Conservation (phyloP, 2,113 vertebrate species). For the Lycocorax pyrrhopterus region DNA sequence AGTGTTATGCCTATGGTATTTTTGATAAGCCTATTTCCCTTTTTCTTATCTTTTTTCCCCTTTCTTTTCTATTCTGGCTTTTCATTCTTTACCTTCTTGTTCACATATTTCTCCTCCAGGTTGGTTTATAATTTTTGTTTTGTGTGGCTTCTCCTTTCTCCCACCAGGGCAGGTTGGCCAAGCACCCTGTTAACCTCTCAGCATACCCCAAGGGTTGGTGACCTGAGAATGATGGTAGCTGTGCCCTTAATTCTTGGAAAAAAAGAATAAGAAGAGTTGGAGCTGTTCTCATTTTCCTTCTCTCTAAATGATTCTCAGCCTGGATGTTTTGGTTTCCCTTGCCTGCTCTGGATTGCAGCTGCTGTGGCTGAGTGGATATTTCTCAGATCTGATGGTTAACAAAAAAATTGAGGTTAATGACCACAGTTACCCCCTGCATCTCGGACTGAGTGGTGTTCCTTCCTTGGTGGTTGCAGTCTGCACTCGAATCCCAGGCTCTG, state of each 20-base stretch:
- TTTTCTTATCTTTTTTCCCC: neutral
- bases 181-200: neutral
- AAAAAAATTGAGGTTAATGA: neutral
- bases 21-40: neutral
- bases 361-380: neutral
- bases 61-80: neutral
- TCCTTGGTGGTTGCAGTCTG: neutral
- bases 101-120: neutral
- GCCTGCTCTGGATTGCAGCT: neutral
- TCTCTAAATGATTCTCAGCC: neutral
- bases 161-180: neutral
- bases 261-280: neutral
- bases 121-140: neutral
- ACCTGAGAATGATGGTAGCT: neutral
- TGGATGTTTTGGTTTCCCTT: neutral
- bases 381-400: neutral
- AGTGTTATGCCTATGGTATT: neutral
- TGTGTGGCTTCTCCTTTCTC: neutral
- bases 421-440: neutral
- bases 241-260: neutral
- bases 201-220: rapidly evolving
- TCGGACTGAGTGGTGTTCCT: rapidly evolving
- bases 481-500: neutral
- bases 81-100: neutral
- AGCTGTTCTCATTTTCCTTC: neutral